Conservation (phyloP, 2,113 vertebrate species). For the Daboia siamensis region DNA sequence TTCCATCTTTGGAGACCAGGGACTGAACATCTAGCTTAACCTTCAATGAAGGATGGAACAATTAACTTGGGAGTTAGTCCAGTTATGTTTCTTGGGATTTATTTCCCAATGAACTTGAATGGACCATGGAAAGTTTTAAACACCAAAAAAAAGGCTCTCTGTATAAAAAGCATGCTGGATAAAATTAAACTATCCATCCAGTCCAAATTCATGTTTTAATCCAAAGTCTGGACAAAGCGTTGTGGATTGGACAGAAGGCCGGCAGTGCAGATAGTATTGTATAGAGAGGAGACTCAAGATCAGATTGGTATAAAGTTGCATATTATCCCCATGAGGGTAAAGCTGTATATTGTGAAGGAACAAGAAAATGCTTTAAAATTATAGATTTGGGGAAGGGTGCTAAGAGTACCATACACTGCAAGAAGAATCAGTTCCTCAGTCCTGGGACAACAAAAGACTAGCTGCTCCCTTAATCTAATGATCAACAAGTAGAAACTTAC, state of each 20-base stretch:
- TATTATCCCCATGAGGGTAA: neutral
- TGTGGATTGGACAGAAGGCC: too few relatives aligned
- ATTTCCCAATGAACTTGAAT: too few relatives aligned
- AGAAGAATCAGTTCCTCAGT: neutral
- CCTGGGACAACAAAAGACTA: neutral
- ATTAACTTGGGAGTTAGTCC: too few relatives aligned
- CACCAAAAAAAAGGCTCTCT: neutral
- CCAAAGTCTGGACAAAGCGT: neutral
- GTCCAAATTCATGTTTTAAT: neutral
- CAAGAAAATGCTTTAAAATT: neutral
- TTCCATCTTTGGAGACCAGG: too few relatives aligned
- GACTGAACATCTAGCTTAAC: too few relatives aligned
- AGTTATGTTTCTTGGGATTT: too few relatives aligned
- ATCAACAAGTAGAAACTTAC: neutral
- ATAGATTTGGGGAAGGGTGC: neutral
- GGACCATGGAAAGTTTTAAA: too few relatives aligned
- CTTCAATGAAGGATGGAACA: too few relatives aligned
- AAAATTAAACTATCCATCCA: neutral
- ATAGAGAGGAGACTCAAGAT: too few relatives aligned
- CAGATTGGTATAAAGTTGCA: neutral
- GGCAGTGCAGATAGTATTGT: neutral
- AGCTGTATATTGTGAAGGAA: neutral
- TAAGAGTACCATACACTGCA: neutral
- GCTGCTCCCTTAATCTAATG: neutral
- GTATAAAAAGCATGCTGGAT: neutral